Evolutionary conservation across 1,140 invertebrate genomes (phyloP), one percentile per base, ranked within the genome.

Genomic region (Drosophila tristis): DNA sequence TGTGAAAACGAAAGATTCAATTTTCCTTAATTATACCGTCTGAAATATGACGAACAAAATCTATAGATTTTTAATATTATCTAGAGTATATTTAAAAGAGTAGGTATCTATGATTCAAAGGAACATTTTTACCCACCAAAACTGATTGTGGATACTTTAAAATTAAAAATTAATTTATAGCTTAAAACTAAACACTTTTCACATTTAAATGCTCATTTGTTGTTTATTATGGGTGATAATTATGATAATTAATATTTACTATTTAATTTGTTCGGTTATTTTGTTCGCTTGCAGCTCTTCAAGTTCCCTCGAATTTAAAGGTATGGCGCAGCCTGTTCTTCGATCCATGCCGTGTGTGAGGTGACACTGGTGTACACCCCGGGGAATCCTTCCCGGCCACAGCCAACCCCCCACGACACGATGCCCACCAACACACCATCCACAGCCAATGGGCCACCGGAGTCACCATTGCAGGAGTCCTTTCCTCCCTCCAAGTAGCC

Each of bases 401-500:
- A 87, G 6, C 82, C 82, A 23, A 87, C 82, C 3, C 82, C 82
- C 82, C 82, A 87, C 42, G 82, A 87, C 0, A 87, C 82, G 29
- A 87, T 60, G 15, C 84, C 82, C 7, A 87, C 82, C 4, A 64
- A 45, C 1, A 89, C 47, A 1, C 84, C 82, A 26, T 87, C 82
- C 4, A 87, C 82, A 5, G 61, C 59, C 45, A 87, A 23, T 2
- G 82, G 82, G 9, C 82, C 82, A 16, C 82, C 82, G 1, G 82
- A 87, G 20, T 87, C 82, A 1, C 82, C 82, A 0, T 87, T 65
- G 42, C 82, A 87, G 7, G 82, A 65, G 47, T 87, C 82, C 26
- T 89, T 87, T 20, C 82, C 84, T 0, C 84, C 84, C 11, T 80
- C 81, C 8, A 72, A 29, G 5, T 58, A 59, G 11, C 95, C 95